Percentiles rank a stretch among this genome's conserved stretches.
phyloP scores from a whole-genome alignment of 2,113 vertebrate species.

The Beaufortia kweichowensis region DNA sequence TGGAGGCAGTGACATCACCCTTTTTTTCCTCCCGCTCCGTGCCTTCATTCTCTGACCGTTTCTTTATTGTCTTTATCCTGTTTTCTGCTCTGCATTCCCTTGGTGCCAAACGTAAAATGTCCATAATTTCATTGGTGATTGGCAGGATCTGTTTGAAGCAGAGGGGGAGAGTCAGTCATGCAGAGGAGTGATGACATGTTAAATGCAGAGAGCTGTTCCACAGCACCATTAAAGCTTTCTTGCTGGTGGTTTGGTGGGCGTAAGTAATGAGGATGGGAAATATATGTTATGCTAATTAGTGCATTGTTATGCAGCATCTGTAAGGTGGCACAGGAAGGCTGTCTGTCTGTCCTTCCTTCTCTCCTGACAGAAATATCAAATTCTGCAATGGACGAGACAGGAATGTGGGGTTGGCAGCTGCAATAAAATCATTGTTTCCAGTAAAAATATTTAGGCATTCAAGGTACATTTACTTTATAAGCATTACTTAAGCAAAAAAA shows the following conservation, averaged over 20 bases:
- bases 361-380: constrained; percentile 1
- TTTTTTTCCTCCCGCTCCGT: constrained; percentile 48
- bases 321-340: constrained; percentile 50
- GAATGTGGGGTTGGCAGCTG: background rate
- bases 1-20: constrained; percentile 59
- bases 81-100: constrained; percentile 40
- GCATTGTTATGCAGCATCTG: constrained; percentile 50
- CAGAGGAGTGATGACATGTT: constrained; percentile 6
- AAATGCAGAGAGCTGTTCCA: constrained; percentile 18
- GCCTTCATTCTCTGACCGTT: constrained; percentile 66
- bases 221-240: constrained; percentile 15
- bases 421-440: background rate
- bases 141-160: constrained; percentile 30
- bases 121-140: constrained; percentile 19
- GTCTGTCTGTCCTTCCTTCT: constrained; percentile 43
- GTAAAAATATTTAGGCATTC: no score
- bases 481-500: no score
- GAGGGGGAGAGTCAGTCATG: constrained; percentile 30
- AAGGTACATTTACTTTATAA: no score
- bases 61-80: constrained; percentile 62
- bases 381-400: constrained; percentile 1
- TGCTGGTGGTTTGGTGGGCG: background rate
- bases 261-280: constrained; percentile 12
- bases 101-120: constrained; percentile 13
- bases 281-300: constrained; percentile 50